Conservation (phyloP, 2,113 vertebrate genomes). For the Rutilus rutilus region DNA sequence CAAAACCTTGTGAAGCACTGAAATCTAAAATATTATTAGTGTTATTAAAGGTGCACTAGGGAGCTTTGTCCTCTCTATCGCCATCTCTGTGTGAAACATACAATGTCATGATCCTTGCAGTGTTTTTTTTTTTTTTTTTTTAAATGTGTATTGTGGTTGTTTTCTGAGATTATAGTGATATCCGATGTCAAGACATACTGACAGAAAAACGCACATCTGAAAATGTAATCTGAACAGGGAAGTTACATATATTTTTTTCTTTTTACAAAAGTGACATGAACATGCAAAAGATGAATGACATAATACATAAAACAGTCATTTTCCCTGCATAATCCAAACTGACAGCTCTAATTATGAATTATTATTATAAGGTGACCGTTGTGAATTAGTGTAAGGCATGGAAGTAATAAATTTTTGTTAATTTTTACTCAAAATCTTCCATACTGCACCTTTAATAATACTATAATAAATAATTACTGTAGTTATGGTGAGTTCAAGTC, state of each 20-base stretch:
- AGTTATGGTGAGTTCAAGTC: no score
- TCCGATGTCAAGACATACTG: neutral
- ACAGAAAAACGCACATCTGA: neutral
- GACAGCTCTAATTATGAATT: neutral
- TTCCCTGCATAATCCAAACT: no score
- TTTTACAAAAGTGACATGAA: neutral
- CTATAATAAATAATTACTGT: neutral
- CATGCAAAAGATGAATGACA: neutral
- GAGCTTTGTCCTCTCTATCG: neutral
- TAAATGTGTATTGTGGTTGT: neutral
- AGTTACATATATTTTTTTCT: neutral
- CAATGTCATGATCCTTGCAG: neutral
- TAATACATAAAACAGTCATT: neutral
- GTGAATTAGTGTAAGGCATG: neutral
- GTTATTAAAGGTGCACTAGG: neutral
- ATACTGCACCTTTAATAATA: neutral
- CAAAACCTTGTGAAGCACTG: neutral
- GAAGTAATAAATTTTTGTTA: no score
- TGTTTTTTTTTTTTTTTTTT: neutral
- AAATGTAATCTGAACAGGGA: neutral
- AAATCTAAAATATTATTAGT: no score
- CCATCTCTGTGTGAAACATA: neutral
- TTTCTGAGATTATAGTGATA: neutral
- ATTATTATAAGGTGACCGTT: neutral
- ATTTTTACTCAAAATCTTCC: no score